phyloP scores from a whole-genome alignment of 2,888 invertebrate species.

The Spisula subtruncata region DNA sequence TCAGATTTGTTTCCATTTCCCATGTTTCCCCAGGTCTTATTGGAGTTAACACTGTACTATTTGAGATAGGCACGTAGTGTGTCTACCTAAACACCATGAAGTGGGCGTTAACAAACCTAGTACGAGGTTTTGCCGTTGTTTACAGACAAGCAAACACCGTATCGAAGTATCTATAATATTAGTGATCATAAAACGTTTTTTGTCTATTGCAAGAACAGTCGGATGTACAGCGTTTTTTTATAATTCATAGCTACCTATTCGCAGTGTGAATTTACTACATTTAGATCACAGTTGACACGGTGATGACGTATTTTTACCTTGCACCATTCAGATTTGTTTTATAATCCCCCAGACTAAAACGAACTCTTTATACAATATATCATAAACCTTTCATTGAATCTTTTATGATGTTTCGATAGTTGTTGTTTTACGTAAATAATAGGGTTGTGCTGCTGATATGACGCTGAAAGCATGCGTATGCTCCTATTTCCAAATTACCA shows the following conservation, averaged over 20 bases:
- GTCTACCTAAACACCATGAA: too few relatives aligned
- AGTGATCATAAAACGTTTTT: not conserved
- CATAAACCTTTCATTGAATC: not conserved
- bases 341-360: not conserved
- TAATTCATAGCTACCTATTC: not conserved
- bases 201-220: not conserved
- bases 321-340: not conserved
- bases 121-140: not conserved
- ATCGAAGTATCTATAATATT: not conserved
- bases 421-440: constrained; percentile 1
- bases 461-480: not conserved
- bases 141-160: not conserved
- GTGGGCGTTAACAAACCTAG: too few relatives aligned
- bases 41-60: too few relatives aligned
- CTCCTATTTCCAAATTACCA: not conserved
- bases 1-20: too few relatives aligned
- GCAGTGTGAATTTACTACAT: not conserved
- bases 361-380: not conserved
- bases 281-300: not conserved
- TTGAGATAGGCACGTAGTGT: too few relatives aligned
- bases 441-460: not conserved
- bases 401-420: not conserved
- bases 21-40: too few relatives aligned
- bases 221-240: not conserved
- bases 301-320: not conserved